Conservation (phyloP, 1,140 invertebrate genomes). For the Sitophilus oryzae region DNA sequence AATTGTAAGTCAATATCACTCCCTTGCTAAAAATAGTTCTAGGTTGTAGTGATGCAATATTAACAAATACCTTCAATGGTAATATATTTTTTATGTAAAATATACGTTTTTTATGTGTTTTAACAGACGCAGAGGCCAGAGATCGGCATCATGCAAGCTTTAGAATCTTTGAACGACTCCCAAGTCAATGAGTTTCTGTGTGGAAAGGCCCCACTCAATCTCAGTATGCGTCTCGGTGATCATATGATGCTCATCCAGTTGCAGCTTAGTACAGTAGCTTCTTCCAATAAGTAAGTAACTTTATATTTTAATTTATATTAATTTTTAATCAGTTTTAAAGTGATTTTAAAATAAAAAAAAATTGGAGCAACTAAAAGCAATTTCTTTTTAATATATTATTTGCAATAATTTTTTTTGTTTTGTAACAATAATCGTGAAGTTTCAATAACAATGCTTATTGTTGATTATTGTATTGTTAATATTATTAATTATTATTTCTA, state of each 20-base stretch:
- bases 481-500: no score
- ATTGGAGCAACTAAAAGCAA: neutral
- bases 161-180: slow-evolving; percentile 87
- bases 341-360: neutral
- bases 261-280: slow-evolving; percentile 77
- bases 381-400: neutral
- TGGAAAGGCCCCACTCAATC: slow-evolving; percentile 85
- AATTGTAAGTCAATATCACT: slow-evolving; percentile 84
- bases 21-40: neutral
- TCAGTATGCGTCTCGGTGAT: slow-evolving; percentile 90
- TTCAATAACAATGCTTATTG: no score
- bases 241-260: slow-evolving; percentile 96
- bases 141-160: slow-evolving; percentile 89
- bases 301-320: neutral
- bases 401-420: neutral
- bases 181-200: slow-evolving; percentile 93
- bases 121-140: slow-evolving; percentile 80
- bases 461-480: no score
- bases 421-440: no score
- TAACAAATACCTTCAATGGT: slow-evolving; percentile 5
- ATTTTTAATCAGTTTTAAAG: neutral
- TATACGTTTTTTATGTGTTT: slow-evolving; percentile 42
- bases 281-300: slow-evolving; percentile 12
- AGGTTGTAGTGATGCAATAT: no score
- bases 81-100: no score